Conservation (phyloP, 2,113 vertebrate species). For the Sceloporus tristichus region DNA sequence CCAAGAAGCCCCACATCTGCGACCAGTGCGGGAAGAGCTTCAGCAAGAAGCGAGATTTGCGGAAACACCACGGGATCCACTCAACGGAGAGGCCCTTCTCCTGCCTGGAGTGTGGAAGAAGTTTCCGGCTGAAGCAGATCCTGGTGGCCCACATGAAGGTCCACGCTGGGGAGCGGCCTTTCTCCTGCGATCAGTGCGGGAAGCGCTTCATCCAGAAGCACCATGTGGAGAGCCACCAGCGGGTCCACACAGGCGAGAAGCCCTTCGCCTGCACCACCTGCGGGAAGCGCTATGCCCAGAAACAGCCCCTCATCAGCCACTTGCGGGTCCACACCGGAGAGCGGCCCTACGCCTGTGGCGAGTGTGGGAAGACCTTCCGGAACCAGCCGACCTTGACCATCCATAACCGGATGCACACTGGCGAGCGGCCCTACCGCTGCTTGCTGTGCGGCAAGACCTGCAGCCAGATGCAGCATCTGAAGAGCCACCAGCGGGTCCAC, state of each 20-base stretch:
- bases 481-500: constrained; percentile 35
- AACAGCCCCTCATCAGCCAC: constrained; percentile 42
- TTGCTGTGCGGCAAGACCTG: constrained; percentile 27
- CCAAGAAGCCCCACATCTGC: constrained; percentile 55
- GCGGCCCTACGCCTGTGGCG: constrained; percentile 3
- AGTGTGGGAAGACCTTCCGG: constrained; percentile 31
- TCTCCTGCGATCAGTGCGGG: constrained; percentile 6
- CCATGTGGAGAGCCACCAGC: constrained; percentile 37
- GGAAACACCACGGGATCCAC: constrained; percentile 56
- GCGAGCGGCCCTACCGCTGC: constrained; percentile 31
- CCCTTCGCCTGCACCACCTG: constrained; percentile 29
- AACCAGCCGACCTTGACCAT: constrained; percentile 30
- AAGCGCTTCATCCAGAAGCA: constrained; percentile 40
- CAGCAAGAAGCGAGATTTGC: constrained; percentile 62
- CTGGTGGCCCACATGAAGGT: constrained; percentile 19
- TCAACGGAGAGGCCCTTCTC: constrained; percentile 62
- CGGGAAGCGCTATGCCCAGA: constrained; percentile 34
- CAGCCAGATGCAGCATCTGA: constrained; percentile 43
- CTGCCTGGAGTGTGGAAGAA: constrained; percentile 64
- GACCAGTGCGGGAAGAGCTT: constrained; percentile 69
- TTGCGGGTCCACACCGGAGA: constrained; percentile 31
- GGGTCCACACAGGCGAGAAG: constrained; percentile 30
- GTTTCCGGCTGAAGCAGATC: constrained; percentile 45
- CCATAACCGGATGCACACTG: constrained; percentile 28
- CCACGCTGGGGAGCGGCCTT: background rate